Evolutionary conservation across 2,888 invertebrate genomes (phyloP), one percentile per base, ranked within the genome.

Genomic region (Euzophera pinguis): DNA sequence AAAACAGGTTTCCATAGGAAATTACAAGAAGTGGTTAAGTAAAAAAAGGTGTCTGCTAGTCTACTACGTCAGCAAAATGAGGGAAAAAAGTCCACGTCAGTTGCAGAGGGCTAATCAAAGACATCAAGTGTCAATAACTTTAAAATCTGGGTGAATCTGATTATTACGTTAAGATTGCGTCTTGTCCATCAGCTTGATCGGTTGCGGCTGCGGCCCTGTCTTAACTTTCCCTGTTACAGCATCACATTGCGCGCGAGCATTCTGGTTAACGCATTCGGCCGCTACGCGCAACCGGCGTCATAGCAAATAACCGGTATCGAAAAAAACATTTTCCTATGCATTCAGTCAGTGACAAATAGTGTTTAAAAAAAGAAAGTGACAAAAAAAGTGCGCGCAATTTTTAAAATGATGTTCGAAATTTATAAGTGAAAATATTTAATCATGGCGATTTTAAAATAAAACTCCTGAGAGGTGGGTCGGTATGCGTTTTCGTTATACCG

Each of bases 151-250:
- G 45, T 32, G 43, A 45, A 45, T 32, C 12, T 45, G 29, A 32
- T 45, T 45, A 45, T 45, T 45, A 45, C 45, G 45, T 32, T 45
- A 45, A 45, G 32, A 32, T 45, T 45, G 45, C 45, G 45, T 45
- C 45, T n/a, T 32, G 32, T 45, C 32, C 45, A 14, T 45, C 45
- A 32, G 41, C 17, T 3, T 32, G 37, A 13, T 38, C 48, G 49
- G 54, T 62, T 75, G 60, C 81, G 78, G 72, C 71, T 75, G 60
- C 81, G 78, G 72, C 71, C 69, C 83, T 79, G 77, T 54, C 55
- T 55, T 53, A 74, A 86, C 89, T 89, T 89, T 89, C 89, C 74
- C 89, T 86, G 61, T 89, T 87, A 84, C 87, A 82, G 82, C 89
- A 86, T 80, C 80, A 68, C 61, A 64, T 78, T 77, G 81, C 78